Conservation (phyloP, 37 sponge, comb jelly and placozoan genomes). For the Beroe ovata region DNA sequence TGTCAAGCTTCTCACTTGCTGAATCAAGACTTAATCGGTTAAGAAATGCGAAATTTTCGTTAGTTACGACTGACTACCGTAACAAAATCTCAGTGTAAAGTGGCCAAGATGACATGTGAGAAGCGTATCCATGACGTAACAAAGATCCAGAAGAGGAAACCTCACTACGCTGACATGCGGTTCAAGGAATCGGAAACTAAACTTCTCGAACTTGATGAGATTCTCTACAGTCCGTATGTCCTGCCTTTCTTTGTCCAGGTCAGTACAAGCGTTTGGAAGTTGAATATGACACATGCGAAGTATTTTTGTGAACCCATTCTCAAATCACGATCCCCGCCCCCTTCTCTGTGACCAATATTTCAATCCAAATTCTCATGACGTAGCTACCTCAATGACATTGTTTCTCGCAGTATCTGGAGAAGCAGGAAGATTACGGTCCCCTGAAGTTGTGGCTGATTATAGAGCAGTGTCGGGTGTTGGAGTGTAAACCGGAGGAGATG, state of each 20-base stretch:
- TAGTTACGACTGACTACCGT: too few relatives aligned
- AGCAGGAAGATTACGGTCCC: constrained; percentile 36
- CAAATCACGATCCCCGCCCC: too few relatives aligned
- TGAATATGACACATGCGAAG: too few relatives aligned
- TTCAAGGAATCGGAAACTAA: constrained; percentile 1
- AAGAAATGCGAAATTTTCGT: too few relatives aligned
- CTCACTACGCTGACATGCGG: constrained; percentile 17
- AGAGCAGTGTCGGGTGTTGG: constrained; percentile 15
- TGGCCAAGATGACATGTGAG: constrained; percentile 51
- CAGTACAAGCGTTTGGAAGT: too few relatives aligned
- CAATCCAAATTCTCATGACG: too few relatives aligned
- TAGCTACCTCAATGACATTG: too few relatives aligned
- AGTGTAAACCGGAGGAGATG: neutral
- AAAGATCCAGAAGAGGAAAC: neutral
- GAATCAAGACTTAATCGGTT: too few relatives aligned
- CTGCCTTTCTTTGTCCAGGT: constrained; percentile 65
- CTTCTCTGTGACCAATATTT: too few relatives aligned
- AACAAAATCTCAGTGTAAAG: constrained; percentile 68
- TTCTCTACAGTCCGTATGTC: constrained; percentile 35
- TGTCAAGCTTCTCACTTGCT: too few relatives aligned
- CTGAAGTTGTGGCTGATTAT: constrained; percentile 56
- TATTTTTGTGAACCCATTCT: too few relatives aligned
- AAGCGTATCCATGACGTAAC: constrained; percentile 52
- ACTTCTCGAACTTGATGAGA: constrained; percentile 28
- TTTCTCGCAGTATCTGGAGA: constrained; percentile 37